Evolutionary conservation across 2,797 vertebrate genomes (phyloP).

Genomic region (Chiloscyllium punctatum): DNA sequence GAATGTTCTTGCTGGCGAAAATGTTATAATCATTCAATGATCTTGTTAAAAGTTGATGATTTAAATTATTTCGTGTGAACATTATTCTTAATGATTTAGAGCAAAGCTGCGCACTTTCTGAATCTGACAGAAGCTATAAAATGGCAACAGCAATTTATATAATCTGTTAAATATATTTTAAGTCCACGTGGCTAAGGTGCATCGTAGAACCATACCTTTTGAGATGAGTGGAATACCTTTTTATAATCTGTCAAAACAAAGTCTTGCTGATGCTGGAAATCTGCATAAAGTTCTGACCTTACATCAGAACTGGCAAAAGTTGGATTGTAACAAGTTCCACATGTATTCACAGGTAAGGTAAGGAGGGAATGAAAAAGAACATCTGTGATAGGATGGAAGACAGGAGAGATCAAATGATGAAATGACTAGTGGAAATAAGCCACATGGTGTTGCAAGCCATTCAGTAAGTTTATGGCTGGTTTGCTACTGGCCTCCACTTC

Average conservation of each 20-base stretch:
- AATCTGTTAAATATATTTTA: too few species aligned
- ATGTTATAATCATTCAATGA: not conserved
- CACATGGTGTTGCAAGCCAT: too few species aligned
- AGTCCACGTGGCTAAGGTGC: too few species aligned
- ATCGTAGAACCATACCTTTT: not conserved
- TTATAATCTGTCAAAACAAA: not conserved
- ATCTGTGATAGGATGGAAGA: not conserved
- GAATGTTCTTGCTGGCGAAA: not conserved
- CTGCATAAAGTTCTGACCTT: not conserved
- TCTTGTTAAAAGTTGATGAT: not conserved
- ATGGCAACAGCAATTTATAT: not conserved
- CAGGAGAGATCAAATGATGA: too few species aligned
- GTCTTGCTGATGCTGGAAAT: not conserved
- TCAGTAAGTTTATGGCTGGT: too few species aligned
- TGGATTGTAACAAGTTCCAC: not conserved
- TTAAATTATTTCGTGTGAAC: not conserved
- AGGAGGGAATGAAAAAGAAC: not conserved
- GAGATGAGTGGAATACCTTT: not conserved
- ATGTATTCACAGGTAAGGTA: too few species aligned
- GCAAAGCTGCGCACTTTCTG: not conserved
- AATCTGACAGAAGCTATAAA: not conserved
- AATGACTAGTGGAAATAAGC: too few species aligned
- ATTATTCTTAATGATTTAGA: not conserved
- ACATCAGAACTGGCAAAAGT: too few species aligned
- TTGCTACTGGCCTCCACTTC: too few species aligned